phyloP scores from a whole-genome alignment of 2,113 vertebrate genomes.

The Lipophrys pholis region DNA sequence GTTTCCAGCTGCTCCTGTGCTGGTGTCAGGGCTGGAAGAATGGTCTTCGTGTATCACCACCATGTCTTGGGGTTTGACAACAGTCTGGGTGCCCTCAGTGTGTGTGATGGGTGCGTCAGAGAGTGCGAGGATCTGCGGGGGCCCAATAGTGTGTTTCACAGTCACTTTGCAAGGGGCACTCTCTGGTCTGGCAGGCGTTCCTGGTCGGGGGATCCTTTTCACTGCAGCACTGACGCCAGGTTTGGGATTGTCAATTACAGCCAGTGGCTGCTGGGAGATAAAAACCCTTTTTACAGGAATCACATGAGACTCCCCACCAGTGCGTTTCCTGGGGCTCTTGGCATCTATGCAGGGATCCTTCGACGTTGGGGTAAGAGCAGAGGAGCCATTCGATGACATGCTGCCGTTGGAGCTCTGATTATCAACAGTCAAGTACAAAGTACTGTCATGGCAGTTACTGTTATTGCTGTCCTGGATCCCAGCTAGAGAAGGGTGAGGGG shows the following conservation, averaged over 20 bases:
- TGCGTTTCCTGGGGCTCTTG: constrained; percentile 91
- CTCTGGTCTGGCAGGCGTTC: constrained; percentile 84
- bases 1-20: constrained; percentile 73
- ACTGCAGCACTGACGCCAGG: constrained; percentile 67
- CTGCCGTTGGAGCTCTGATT: constrained; percentile 87
- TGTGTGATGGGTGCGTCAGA: constrained; percentile 80
- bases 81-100: constrained; percentile 83
- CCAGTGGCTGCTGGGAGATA: constrained; percentile 86
- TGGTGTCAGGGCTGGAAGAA: constrained; percentile 81
- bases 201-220: constrained; percentile 86
- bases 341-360: constrained; percentile 87
- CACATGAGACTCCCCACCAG: constrained; percentile 87
- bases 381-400: constrained; percentile 84
- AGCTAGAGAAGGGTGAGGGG: constrained; percentile 75
- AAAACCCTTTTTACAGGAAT: constrained; percentile 95
- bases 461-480: constrained; percentile 88
- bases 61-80: constrained; percentile 83
- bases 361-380: constrained; percentile 66
- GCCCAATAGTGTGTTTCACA: constrained; percentile 76
- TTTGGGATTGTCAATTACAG: constrained; percentile 81
- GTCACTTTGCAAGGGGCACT: constrained; percentile 83
- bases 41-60: constrained; percentile 86
- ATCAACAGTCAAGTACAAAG: constrained; percentile 88
- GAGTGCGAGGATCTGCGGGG: constrained; percentile 81
- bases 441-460: constrained; percentile 84